Percentiles rank a stretch among this genome's conserved stretches.
These are phyloP conservation scores for Anomalospiza imberbis DNA, from an alignment of 2,797 vertebrate species.

Conservation along the genomic window DNA sequence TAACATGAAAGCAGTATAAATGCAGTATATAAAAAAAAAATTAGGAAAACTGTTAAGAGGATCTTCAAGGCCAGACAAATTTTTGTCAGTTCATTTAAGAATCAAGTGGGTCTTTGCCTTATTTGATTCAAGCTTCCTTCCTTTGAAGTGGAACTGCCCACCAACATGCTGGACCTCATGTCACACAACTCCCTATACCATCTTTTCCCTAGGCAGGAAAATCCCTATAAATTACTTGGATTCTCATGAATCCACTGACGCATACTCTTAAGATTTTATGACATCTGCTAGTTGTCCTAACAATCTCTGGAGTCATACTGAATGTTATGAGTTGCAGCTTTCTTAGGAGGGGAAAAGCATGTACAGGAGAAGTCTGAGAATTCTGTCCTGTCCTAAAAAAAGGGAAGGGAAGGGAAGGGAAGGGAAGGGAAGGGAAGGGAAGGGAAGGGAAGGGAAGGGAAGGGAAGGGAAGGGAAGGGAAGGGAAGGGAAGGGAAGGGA, in stretches of 20 bases:
- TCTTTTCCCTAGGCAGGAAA: not conserved
- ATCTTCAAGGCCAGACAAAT: not conserved
- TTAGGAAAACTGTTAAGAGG: not conserved
- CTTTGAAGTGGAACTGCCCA: not conserved
- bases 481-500: not conserved
- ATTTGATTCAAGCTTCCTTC: not conserved
- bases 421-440: not conserved
- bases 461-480: not conserved
- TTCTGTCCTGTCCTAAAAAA: not conserved
- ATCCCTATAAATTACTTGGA: not conserved
- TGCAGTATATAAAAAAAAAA: not conserved
- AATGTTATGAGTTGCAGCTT: not conserved
- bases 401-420: not conserved
- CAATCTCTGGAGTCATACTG: not conserved
- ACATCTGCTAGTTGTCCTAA: not conserved
- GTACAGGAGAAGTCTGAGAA: not conserved
- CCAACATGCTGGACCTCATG: not conserved
- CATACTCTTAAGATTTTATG: not conserved
- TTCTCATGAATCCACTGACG: not conserved
- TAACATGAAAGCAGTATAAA: not conserved
- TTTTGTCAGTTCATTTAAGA: not conserved
- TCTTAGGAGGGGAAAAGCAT: not conserved
- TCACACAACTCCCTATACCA: fast-evolving
- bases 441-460: not conserved
- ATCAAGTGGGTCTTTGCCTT: not conserved